Evolutionary conservation across 2,888 invertebrate species (phyloP).

Genomic region (Acrobasis repandana): DNA sequence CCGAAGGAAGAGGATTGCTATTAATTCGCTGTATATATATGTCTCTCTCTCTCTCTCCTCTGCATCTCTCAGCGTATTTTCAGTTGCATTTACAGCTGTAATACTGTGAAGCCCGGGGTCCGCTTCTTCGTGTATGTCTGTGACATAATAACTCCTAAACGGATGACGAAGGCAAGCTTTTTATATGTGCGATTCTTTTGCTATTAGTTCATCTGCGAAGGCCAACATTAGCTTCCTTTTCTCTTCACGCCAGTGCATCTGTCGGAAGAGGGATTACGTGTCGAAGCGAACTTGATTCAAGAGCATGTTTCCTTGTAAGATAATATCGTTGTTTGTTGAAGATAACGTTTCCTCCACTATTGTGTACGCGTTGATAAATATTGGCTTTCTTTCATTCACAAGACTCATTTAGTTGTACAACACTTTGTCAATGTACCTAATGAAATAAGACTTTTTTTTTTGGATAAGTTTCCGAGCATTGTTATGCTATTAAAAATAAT

Average conservation of each 20-base stretch:
- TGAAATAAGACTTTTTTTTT: too few relatives aligned
- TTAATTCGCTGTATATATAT: too few relatives aligned
- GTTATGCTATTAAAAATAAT: too few relatives aligned
- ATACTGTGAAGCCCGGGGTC: too few relatives aligned
- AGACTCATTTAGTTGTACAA: background rate
- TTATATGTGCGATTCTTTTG: background rate
- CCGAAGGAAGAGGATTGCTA: too few relatives aligned
- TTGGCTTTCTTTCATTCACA: conserved; percentile 7
- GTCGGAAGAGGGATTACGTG: conserved; percentile 12
- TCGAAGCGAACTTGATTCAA: conserved; percentile 1
- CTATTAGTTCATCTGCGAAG: background rate
- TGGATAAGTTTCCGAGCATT: too few relatives aligned
- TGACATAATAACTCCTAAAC: too few relatives aligned
- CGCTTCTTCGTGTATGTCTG: too few relatives aligned
- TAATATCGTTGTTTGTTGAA: conserved; percentile 16
- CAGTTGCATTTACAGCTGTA: too few relatives aligned
- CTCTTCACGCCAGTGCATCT: conserved; percentile 6
- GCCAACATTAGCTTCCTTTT: background rate
- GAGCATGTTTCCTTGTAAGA: conserved; percentile 14
- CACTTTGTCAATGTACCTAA: too few relatives aligned
- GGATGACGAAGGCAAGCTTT: background rate
- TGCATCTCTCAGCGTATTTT: too few relatives aligned
- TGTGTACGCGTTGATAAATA: conserved; percentile 6
- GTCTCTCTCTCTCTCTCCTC: too few relatives aligned
- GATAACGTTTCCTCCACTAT: conserved; percentile 4